Evolutionary conservation across 2,888 invertebrate genomes (phyloP).

Genomic region (Patella depressa): DNA sequence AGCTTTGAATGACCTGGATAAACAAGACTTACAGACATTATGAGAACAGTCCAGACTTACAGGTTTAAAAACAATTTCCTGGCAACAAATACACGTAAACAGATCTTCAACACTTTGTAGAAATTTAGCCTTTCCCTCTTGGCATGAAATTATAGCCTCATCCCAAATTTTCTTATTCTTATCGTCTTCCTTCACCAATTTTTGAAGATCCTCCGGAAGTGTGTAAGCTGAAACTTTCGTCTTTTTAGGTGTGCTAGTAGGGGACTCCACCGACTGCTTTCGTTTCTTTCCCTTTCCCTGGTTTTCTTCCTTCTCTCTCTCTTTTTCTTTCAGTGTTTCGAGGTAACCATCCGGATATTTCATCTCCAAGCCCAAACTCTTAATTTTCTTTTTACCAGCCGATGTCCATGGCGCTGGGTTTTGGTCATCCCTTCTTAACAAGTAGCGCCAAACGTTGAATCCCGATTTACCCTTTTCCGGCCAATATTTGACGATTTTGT

Average conservation of each 20-base stretch:
- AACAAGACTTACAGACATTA: constrained; percentile 81
- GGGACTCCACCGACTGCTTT: constrained; percentile 3
- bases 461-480: constrained; percentile 84
- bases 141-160: constrained; percentile 76
- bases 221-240: constrained; percentile 65
- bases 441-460: constrained; percentile 84
- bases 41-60: constrained; percentile 83
- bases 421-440: constrained; percentile 83
- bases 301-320: constrained; percentile 46
- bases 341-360: constrained; percentile 83
- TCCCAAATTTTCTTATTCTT: constrained; percentile 80
- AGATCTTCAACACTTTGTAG: constrained; percentile 77
- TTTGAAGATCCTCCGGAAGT: constrained; percentile 70
- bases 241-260: constrained; percentile 51
- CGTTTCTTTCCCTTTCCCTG: constrained; percentile 35
- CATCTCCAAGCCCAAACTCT: constrained; percentile 72
- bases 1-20: constrained; percentile 79
- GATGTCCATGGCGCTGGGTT: constrained; percentile 85
- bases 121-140: constrained; percentile 74
- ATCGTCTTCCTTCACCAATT: constrained; percentile 75
- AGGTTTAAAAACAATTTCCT: constrained; percentile 80
- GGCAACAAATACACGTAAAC: constrained; percentile 86
- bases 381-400: constrained; percentile 76
- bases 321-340: constrained; percentile 76
- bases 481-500: constrained; percentile 88